A percentile compares a stretch with the other conserved stretches of the same genome.
Conservation (phyloP, 2,113 vertebrate genomes). For the Pteronura brasiliensis region DNA sequence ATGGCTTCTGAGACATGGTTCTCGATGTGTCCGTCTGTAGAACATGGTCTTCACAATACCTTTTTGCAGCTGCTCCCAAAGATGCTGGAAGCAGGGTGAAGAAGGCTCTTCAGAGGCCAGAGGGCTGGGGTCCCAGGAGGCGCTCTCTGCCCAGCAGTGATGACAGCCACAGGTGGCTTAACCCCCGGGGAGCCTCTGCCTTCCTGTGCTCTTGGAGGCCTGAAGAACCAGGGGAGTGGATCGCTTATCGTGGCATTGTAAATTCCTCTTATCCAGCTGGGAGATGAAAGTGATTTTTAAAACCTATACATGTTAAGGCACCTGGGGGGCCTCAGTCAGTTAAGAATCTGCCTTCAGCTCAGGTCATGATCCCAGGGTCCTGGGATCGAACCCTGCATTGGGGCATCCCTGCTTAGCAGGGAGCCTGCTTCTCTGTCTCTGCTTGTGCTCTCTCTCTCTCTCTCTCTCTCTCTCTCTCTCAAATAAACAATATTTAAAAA, state of each 20-base stretch:
- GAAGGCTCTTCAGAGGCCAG: background rate
- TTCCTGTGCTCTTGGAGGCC: accelerated
- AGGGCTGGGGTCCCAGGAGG: background rate
- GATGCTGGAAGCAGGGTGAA: background rate
- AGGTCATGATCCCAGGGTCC: background rate
- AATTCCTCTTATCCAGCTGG: background rate
- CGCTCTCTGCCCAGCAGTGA: accelerated
- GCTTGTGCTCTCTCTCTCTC: background rate
- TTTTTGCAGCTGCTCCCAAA: background rate
- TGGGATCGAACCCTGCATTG: accelerated
- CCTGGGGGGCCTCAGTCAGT: background rate
- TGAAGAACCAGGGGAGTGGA: background rate
- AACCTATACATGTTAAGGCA: accelerated
- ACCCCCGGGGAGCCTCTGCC: accelerated
- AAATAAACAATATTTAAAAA: background rate
- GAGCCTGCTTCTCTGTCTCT: background rate
- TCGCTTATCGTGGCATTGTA: accelerated
- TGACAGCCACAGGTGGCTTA: accelerated
- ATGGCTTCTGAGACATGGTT: background rate
- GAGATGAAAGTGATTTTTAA: background rate
- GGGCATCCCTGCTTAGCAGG: background rate
- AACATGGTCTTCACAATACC: accelerated
- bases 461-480: background rate
- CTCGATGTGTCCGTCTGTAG: background rate
- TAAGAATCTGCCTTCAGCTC: background rate